These are phyloP conservation scores for Tetraneura akinire DNA, from an alignment of 1,140 invertebrate species.

Conservation along the genomic window DNA sequence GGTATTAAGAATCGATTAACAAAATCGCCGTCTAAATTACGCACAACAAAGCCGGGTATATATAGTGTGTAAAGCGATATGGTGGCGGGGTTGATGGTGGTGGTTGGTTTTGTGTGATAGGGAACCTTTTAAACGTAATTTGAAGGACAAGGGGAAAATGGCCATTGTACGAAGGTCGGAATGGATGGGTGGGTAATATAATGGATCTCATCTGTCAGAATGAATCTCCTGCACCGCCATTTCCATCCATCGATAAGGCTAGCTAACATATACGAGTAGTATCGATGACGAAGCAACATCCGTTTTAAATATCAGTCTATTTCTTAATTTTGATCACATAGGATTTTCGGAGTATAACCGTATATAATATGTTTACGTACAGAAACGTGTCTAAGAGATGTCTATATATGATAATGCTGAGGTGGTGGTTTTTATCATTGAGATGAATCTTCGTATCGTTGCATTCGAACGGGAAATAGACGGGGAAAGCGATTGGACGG, in stretches of 20 bases:
- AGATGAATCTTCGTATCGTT: neutral
- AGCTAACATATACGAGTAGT: neutral
- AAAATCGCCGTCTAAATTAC: constrained; percentile 48
- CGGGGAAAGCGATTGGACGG: neutral
- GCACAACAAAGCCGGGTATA: constrained; percentile 18
- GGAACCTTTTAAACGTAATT: constrained; percentile 37
- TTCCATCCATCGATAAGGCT: neutral
- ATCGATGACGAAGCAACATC: constrained; percentile 25
- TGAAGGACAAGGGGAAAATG: constrained; percentile 25
- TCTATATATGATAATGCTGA: no score
- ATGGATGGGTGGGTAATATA: constrained; percentile 28
- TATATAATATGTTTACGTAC: no score
- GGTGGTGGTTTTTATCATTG: constrained; percentile 3
- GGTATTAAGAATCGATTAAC: constrained; percentile 50
- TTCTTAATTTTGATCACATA: neutral
- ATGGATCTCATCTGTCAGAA: constrained; percentile 39
- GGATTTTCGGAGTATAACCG: no score
- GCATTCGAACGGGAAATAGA: neutral
- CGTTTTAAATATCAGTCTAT: neutral
- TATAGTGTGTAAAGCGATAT: neutral
- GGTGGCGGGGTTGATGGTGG: neutral
- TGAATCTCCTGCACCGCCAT: neutral
- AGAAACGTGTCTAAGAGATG: no score
- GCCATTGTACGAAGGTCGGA: neutral
- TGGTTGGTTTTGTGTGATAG: neutral